Conservation (phyloP, 2,888 invertebrate species). For the Chloroclysta siterata region DNA sequence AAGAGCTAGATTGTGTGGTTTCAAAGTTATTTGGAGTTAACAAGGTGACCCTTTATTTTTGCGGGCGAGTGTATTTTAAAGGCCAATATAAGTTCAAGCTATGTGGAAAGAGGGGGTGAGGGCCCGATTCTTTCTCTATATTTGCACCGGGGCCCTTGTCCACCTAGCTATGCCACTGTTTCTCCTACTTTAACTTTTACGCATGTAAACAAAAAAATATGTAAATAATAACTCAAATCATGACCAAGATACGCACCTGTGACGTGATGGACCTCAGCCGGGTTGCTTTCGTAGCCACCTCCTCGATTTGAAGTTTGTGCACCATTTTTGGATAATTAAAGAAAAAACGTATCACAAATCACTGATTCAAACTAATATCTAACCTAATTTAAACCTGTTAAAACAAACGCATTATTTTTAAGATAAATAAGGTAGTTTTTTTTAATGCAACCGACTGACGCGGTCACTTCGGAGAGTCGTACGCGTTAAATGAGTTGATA, state of each 20-base stretch:
- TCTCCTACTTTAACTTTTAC: too few species aligned
- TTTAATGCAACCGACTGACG: not conserved
- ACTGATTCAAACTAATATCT: not conserved
- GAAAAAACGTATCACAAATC: slow-evolving; percentile 8
- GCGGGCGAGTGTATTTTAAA: too few species aligned
- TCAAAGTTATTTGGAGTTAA: too few species aligned
- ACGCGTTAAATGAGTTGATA: slow-evolving; percentile 24
- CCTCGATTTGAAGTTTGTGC: slow-evolving; percentile 41
- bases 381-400: not conserved
- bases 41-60: too few species aligned
- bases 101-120: too few species aligned
- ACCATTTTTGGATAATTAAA: slow-evolving; percentile 37
- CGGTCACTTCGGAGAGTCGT: slow-evolving; percentile 20
- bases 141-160: too few species aligned
- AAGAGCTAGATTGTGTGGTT: too few species aligned
- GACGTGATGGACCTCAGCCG: slow-evolving; percentile 60
- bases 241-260: slow-evolving; percentile 54
- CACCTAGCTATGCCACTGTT: too few species aligned
- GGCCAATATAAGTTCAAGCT: too few species aligned
- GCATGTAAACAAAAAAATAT: too few species aligned
- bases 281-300: slow-evolving; percentile 46
- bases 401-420: slow-evolving; percentile 7
- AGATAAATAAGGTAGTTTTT: not conserved
- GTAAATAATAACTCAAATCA: not conserved
- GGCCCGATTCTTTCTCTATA: too few species aligned